These are phyloP conservation scores for Bombus cullumanus DNA, from an alignment of 1,140 invertebrate genomes.

Conservation along the genomic window DNA sequence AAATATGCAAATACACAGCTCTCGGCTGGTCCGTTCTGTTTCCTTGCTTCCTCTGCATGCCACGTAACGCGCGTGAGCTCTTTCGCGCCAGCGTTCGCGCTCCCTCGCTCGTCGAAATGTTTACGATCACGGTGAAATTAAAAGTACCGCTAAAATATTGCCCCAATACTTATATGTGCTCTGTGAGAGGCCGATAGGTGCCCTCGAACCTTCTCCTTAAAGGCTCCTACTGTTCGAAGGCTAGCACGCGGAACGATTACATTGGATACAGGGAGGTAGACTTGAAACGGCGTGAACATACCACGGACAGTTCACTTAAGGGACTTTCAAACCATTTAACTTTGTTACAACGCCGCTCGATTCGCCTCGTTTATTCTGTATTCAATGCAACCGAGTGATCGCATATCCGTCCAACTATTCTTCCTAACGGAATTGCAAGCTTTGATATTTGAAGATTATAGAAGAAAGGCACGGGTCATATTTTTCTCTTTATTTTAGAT, in stretches of 20 bases:
- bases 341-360: slow-evolving; percentile 16
- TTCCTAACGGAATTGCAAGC: neutral
- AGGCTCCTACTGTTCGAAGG: slow-evolving; percentile 14
- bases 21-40: slow-evolving; percentile 72
- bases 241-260: slow-evolving; percentile 22
- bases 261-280: neutral
- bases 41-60: slow-evolving; percentile 55
- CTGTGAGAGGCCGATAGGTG: neutral
- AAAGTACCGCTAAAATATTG: slow-evolving; percentile 81
- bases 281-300: slow-evolving; percentile 21
- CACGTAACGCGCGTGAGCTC: slow-evolving; percentile 33
- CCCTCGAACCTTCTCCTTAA: slow-evolving; percentile 44
- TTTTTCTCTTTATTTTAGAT: no score
- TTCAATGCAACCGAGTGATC: neutral
- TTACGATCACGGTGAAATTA: slow-evolving; percentile 82
- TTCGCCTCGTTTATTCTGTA: slow-evolving; percentile 25
- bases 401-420: neutral
- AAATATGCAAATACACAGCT: slow-evolving; percentile 81
- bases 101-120: slow-evolving; percentile 79
- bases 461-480: neutral
- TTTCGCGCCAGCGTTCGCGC: slow-evolving; percentile 28
- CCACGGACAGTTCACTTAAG: slow-evolving; percentile 38
- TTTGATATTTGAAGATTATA: neutral
- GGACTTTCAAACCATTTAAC: slow-evolving; percentile 34
- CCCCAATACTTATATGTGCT: slow-evolving; percentile 71